Conservation (phyloP, 2,797 vertebrate genomes). For the Bothrops alternatus region DNA sequence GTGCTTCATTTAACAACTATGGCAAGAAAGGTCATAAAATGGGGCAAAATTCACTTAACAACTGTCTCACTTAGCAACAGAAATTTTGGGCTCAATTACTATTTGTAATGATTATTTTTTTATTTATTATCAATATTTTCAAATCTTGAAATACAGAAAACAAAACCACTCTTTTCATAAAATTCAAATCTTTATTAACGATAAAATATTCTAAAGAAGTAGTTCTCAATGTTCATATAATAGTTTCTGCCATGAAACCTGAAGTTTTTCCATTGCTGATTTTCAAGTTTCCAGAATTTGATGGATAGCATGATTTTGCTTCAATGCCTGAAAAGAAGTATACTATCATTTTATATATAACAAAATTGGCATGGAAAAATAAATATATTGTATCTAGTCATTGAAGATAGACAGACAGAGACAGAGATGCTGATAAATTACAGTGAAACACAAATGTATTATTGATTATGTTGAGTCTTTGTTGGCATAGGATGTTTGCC, state of each 20-base stretch:
- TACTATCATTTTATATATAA: neutral
- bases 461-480: conserved; percentile 48
- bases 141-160: neutral
- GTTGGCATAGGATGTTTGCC: conserved; percentile 44
- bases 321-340: conserved; percentile 10
- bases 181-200: neutral
- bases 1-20: neutral
- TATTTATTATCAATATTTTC: neutral
- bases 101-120: neutral
- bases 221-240: neutral
- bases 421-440: neutral
- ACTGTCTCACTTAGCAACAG: neutral
- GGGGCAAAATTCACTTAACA: neutral
- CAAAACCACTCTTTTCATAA: neutral
- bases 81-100: neutral
- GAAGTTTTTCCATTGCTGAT: neutral
- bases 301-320: neutral
- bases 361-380: neutral
- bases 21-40: neutral
- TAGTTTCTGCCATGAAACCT: neutral
- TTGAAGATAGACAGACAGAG: neutral
- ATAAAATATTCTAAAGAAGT: neutral
- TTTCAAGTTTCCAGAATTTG: neutral
- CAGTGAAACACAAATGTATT: conserved; percentile 17
- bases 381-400: neutral